Evolutionary conservation across 2,797 vertebrate genomes (phyloP).

Genomic region (Melanotaenia boesemani): DNA sequence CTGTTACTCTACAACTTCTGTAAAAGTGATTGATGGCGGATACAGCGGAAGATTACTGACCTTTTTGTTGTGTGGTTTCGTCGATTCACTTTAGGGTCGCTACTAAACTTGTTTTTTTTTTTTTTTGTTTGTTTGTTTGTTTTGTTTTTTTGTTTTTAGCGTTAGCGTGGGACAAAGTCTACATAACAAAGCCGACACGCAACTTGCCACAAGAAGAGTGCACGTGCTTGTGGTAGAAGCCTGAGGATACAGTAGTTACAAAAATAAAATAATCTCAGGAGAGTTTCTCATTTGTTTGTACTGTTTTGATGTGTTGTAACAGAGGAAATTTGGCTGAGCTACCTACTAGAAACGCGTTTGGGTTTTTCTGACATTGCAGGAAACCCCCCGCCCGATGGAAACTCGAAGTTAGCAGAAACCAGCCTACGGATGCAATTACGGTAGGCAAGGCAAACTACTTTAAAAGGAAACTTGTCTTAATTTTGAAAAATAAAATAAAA

Average conservation of each 20-base stretch:
- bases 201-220: slow-evolving; percentile 1
- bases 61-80: background rate
- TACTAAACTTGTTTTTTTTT: background rate
- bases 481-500: background rate
- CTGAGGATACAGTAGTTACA: background rate
- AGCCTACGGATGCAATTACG: background rate
- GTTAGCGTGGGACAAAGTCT: background rate
- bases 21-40: background rate
- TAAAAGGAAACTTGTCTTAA: background rate
- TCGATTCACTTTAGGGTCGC: background rate
- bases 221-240: slow-evolving; percentile 29
- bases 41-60: background rate
- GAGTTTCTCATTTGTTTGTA: rapidly evolving
- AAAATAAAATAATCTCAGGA: background rate
- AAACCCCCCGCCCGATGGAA: slow-evolving; percentile 67
- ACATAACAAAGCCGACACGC: slow-evolving; percentile 40
- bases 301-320: background rate
- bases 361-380: slow-evolving; percentile 47
- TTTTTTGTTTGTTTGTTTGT: too few relatives aligned
- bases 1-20: background rate
- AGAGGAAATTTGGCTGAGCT: slow-evolving; percentile 34
- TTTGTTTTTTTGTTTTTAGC: background rate
- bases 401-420: slow-evolving; percentile 34
- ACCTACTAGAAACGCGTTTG: slow-evolving; percentile 41
- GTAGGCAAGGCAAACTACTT: background rate